Evolutionary conservation across 2,797 vertebrate genomes (phyloP).

Genomic region (Heliangelus exortis): DNA sequence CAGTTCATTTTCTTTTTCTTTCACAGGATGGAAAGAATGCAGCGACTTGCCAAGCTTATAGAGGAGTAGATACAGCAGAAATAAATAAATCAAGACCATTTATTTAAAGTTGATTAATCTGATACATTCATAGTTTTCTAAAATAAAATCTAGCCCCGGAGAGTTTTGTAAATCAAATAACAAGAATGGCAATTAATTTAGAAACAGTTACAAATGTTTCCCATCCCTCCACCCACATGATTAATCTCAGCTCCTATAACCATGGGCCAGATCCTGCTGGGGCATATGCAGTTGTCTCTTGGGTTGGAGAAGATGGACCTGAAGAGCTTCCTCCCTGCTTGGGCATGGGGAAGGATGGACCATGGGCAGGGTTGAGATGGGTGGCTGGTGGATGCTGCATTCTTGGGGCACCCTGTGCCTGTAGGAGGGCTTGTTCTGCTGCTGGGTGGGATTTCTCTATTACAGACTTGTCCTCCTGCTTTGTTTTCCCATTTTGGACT

Average conservation of each 20-base stretch:
- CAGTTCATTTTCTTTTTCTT: slow-evolving; percentile 20
- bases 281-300: background rate
- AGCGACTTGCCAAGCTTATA: slow-evolving; percentile 31
- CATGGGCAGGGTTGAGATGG: background rate
- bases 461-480: fast-evolving
- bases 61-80: slow-evolving; percentile 44
- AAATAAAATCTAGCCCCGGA: slow-evolving; percentile 38
- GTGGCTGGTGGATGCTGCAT: background rate
- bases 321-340: background rate
- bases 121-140: slow-evolving; percentile 47
- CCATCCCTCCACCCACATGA: background rate
- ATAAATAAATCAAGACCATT: slow-evolving; percentile 64
- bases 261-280: background rate
- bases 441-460: background rate
- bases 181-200: slow-evolving; percentile 44
- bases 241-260: background rate
- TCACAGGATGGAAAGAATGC: slow-evolving; percentile 53
- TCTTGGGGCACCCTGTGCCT: background rate
- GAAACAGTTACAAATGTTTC: slow-evolving; percentile 34
- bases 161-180: slow-evolving; percentile 53
- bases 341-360: background rate
- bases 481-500: background rate
- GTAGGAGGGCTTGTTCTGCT: background rate
- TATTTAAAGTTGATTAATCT: slow-evolving; percentile 64
- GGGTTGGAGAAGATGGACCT: background rate